Base-by-base conservation (phyloP, 1,140 invertebrate species). In the Heterodera carotae region DNA sequence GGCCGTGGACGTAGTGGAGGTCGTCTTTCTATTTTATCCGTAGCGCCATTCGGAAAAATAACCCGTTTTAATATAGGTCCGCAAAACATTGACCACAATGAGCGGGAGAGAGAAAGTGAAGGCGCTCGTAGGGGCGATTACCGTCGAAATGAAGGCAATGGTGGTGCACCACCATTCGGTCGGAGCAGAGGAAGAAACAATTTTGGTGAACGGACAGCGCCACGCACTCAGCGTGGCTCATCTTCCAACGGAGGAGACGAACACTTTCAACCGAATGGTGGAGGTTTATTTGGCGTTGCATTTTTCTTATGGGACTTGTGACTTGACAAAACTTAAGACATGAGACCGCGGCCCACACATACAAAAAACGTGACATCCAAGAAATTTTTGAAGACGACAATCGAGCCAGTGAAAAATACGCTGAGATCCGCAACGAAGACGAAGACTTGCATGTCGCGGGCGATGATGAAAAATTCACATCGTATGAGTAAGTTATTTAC, bases 321-420 rank as follows among this genome's bases (percentile, higher is more conserved):
- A 56, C 18, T 1, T 18, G 5, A 5, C 22, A 22, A 56, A 56
- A 22, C 5, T 0, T 12, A 43, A 56, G 22, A 43, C 12, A 8
- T 43, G 12, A 12, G 12, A 12, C 39, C 39, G 12, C 1, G 48
- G 48, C 5, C 48, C 48, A 56, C 48, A 4, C 22, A 5, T 56
- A 56, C 48, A 56, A 56, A 18, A 56, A 56, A 22, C 12, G 48
- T 5, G 5, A 15, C 15, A 56, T 79, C 31, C 79, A 81, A 5
- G 67, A 76, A 6, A 76, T 79, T 76, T 81, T 78, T 25, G 80
- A 39, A 10, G 78, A 79, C 2, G 78, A 79, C 64, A 29, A 27
- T 27, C 60, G 39, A 10, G 27, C 31, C 12, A 48, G 33, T 4
- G 78, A 79, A 15, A 48, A 75, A 0, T 79, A 79, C 25, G 60